phyloP scores from a whole-genome alignment of 2,888 invertebrate species.

The Stegophylla sp. region DNA sequence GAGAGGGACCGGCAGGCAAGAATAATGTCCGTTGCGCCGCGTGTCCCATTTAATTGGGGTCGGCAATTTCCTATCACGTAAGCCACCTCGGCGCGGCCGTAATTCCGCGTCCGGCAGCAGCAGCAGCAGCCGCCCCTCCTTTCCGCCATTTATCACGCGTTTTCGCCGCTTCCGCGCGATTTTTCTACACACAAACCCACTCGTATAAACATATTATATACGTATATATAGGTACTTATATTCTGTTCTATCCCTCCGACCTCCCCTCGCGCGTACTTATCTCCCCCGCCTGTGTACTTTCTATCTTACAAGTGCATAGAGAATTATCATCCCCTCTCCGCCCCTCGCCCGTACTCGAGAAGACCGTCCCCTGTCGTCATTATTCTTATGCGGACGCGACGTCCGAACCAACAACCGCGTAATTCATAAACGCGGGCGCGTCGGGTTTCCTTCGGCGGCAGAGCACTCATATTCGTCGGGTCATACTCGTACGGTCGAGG shows the following conservation, averaged over 20 bases:
- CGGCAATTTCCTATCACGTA: constrained; percentile 27
- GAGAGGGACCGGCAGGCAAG: not conserved
- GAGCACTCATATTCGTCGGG: not conserved
- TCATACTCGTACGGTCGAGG: not conserved
- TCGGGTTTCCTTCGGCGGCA: not conserved
- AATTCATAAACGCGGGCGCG: not conserved
- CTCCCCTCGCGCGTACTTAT: not conserved
- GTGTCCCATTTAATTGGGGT: constrained; percentile 43
- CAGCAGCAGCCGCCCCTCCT: not conserved
- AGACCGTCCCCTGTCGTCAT: not conserved
- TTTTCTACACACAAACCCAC: not conserved
- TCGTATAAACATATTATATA: not conserved
- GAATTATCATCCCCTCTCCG: not conserved
- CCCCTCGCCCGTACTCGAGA: not conserved
- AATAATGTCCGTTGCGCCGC: constrained; percentile 19
- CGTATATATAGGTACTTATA: not conserved
- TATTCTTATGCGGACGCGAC: not conserved
- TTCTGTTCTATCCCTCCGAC: not conserved
- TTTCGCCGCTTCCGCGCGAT: constrained; percentile 10
- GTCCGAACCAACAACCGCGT: not conserved
- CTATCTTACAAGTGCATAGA: not conserved
- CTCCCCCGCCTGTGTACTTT: not conserved
- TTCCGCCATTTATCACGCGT: constrained; percentile 33
- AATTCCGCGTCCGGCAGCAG: not conserved
- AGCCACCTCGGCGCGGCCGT: not conserved